These are phyloP conservation scores for Mnemiopsis leidyi DNA, from an alignment of 37 sponge, comb jelly and placozoan species.

Conservation along the genomic window DNA sequence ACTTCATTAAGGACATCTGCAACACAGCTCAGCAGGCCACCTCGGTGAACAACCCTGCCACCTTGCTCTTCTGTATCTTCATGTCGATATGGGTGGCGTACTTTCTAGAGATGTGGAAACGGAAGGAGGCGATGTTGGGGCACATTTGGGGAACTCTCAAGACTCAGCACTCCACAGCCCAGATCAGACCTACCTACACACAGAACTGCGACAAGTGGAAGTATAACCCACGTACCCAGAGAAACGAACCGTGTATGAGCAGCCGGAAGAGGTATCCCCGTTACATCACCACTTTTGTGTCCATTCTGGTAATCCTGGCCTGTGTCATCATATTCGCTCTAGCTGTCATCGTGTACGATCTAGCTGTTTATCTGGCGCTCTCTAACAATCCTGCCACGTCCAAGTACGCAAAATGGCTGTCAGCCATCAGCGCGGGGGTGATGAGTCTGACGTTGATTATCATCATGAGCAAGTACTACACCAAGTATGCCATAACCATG, in stretches of 20 bases:
- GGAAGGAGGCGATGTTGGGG: conserved; percentile 8
- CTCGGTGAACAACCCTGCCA: conserved; percentile 8
- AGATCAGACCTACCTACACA: conserved; percentile 1
- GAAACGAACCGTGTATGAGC: conserved; percentile 13
- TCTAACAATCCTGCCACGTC: not conserved
- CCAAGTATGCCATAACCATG: conserved; percentile 13
- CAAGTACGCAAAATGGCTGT: not conserved
- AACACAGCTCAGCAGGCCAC: not conserved
- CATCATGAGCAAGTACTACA: conserved; percentile 43
- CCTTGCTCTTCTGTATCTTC: conserved; percentile 25
- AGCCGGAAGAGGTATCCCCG: conserved; percentile 1
- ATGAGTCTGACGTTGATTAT: conserved; percentile 23
- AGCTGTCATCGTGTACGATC: conserved; percentile 16
- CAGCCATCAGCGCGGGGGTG: conserved; percentile 7
- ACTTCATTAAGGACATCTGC: conserved; percentile 9
- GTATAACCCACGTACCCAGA: not conserved
- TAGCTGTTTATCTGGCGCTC: conserved; percentile 3
- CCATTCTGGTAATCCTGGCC: not conserved
- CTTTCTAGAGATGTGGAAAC: conserved; percentile 18
- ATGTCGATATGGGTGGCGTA: conserved; percentile 32
- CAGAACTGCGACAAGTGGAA: conserved; percentile 45
- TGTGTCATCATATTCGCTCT: not conserved
- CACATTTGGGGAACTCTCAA: conserved; percentile 32
- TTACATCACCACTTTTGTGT: conserved; percentile 2
- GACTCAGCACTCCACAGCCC: not conserved